These are phyloP conservation scores for Mayetiola destructor DNA, from an alignment of 2,888 invertebrate genomes.

Conservation along the genomic window DNA sequence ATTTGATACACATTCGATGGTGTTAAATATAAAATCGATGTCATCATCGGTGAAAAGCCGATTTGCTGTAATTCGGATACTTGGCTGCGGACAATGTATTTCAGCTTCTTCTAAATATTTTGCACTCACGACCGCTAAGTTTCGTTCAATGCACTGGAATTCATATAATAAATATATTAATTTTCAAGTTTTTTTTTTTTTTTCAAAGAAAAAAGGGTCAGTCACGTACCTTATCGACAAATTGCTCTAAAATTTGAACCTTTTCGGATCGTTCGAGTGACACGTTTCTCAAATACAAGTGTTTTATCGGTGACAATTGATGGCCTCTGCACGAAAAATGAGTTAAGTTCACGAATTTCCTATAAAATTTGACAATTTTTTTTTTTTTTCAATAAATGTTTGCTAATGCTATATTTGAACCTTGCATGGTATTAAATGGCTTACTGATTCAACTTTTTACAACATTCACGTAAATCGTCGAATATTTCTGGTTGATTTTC, in stretches of 20 bases:
- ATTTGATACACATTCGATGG: constrained; percentile 34
- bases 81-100: constrained; percentile 48
- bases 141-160: constrained; percentile 44
- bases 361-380: constrained; percentile 24
- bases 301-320: constrained; percentile 57
- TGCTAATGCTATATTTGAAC: background rate
- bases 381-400: background rate
- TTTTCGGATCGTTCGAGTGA: constrained; percentile 36
- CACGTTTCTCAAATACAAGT: constrained; percentile 46
- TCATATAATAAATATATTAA: constrained; percentile 3
- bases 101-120: constrained; percentile 56
- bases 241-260: constrained; percentile 39
- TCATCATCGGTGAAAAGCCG: constrained; percentile 46
- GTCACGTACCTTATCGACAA: constrained; percentile 40
- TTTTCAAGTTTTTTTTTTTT: background rate
- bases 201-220: background rate
- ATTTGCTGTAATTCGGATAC: constrained; percentile 57
- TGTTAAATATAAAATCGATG: constrained; percentile 37
- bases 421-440: background rate
- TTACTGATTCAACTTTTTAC: constrained; percentile 43
- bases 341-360: constrained; percentile 36
- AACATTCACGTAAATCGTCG: constrained; percentile 42
- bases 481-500: constrained; percentile 52
- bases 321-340: constrained; percentile 43
- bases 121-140: constrained; percentile 54